Conservation (phyloP, 2,797 vertebrate species). For the Naso thynnoides region DNA sequence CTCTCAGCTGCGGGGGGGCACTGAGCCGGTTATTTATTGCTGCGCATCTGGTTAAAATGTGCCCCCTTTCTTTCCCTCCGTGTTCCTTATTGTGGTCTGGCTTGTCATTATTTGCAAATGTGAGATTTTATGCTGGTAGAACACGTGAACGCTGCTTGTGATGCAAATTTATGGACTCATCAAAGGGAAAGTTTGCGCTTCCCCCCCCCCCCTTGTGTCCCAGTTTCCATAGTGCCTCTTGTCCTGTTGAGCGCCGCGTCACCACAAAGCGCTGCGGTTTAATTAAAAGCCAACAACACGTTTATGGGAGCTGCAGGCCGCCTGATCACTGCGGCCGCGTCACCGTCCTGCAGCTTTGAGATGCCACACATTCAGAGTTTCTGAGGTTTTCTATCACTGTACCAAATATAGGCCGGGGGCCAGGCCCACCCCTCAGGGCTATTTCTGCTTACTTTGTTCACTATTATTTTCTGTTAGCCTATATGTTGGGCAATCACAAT, state of each 20-base stretch:
- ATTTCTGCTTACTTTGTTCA: too few species aligned
- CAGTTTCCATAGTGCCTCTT: conserved; percentile 47
- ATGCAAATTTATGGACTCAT: conserved; percentile 83
- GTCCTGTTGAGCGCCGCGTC: conserved; percentile 31
- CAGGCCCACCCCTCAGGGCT: too few species aligned
- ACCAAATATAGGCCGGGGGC: too few species aligned
- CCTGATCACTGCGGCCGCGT: conserved; percentile 12
- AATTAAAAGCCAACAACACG: conserved; percentile 50
- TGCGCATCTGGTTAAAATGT: conserved; percentile 84
- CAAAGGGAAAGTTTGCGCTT: conserved; percentile 65
- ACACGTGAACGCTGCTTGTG: conserved; percentile 79
- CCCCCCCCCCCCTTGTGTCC: conserved; percentile 27
- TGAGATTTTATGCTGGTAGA: conserved; percentile 72
- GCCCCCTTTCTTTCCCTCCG: conserved; percentile 73
- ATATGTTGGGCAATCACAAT: too few species aligned
- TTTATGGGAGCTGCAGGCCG: conserved; percentile 49
- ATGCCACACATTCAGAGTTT: not conserved
- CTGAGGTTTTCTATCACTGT: not conserved
- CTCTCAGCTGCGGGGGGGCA: conserved; percentile 61
- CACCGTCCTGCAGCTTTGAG: not conserved
- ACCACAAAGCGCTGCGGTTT: conserved; percentile 46
- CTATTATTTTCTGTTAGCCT: too few species aligned
- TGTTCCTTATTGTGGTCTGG: conserved; percentile 78
- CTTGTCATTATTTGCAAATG: conserved; percentile 83
- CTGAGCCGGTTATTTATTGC: conserved; percentile 79